phyloP scores from a whole-genome alignment of 2,888 invertebrate species.

The Cepaea hortensis region DNA sequence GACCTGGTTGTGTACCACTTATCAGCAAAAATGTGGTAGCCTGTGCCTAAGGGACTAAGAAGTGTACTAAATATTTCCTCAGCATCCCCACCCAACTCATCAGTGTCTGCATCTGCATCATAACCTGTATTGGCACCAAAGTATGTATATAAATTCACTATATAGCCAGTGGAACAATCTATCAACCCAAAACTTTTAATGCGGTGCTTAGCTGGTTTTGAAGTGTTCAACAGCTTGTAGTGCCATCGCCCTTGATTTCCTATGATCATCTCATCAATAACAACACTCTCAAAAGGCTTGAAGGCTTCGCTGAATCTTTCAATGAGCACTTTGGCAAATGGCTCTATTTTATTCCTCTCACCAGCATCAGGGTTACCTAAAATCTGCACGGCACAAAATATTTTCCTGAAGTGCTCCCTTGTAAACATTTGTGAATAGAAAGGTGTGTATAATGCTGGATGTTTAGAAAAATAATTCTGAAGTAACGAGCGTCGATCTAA shows the following conservation, averaged over 20 bases:
- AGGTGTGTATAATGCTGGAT: neutral
- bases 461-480: neutral
- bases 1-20: neutral
- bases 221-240: slow-evolving; percentile 6
- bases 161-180: slow-evolving; percentile 3
- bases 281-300: neutral
- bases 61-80: neutral
- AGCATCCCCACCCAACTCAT: neutral
- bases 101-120: neutral
- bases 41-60: neutral
- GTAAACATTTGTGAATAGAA: neutral
- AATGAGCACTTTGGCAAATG: neutral
- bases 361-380: too few species aligned
- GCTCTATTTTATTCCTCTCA: neutral
- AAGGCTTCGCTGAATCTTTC: neutral
- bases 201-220: slow-evolving; percentile 16
- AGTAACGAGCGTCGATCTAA: neutral
- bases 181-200: slow-evolving; percentile 10
- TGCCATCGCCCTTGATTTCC: neutral
- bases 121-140: neutral
- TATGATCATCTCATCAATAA: slow-evolving; percentile 12
- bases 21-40: neutral
- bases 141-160: slow-evolving; percentile 3
- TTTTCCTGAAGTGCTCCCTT: neutral
- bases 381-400: neutral